These are phyloP conservation scores for Eremobia ochroleuca DNA, from an alignment of 2,888 invertebrate genomes.

Conservation along the genomic window DNA sequence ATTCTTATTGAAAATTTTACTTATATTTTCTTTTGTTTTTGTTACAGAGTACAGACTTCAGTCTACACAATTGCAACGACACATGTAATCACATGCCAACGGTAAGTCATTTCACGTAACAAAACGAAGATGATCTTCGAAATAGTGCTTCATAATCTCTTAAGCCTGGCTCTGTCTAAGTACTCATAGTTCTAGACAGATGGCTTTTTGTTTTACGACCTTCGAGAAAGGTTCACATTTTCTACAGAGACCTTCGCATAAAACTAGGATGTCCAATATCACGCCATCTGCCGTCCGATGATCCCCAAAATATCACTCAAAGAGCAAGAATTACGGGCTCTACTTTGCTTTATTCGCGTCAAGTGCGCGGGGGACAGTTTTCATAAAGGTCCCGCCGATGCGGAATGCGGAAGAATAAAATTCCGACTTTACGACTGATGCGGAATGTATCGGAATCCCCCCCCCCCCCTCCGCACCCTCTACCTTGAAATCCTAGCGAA, in stretches of 20 bases:
- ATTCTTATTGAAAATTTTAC: not conserved
- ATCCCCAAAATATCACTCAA: slow-evolving; percentile 85
- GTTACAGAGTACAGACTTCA: slow-evolving; percentile 68
- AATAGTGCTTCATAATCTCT: slow-evolving; percentile 37
- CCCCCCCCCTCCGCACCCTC: slow-evolving; percentile 10
- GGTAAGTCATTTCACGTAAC: slow-evolving; percentile 65
- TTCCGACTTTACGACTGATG: slow-evolving; percentile 77
- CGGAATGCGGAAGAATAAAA: slow-evolving; percentile 79
- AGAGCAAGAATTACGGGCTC: slow-evolving; percentile 85
- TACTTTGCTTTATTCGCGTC: slow-evolving; percentile 77
- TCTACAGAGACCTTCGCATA: slow-evolving; percentile 80
- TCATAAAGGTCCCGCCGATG: slow-evolving; percentile 77
- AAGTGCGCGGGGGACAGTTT: slow-evolving; percentile 79
- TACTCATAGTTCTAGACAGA: slow-evolving; percentile 78
- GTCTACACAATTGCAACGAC: slow-evolving; percentile 45
- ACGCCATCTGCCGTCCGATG: slow-evolving; percentile 86
- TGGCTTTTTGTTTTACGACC: slow-evolving; percentile 85
- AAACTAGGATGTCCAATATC: slow-evolving; percentile 87
- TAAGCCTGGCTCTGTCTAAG: slow-evolving; percentile 62
- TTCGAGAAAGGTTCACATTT: slow-evolving; percentile 76
- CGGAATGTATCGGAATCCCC: slow-evolving; percentile 76
- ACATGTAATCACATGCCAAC: slow-evolving; percentile 63
- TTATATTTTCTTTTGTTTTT: slow-evolving; percentile 51
- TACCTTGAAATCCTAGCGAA: slow-evolving; percentile 72
- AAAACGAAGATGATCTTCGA: not conserved